A percentile compares a stretch with the other conserved stretches of the same genome.
Conservation (phyloP, 2,888 invertebrate genomes). For the Diachrysia chrysitis region DNA sequence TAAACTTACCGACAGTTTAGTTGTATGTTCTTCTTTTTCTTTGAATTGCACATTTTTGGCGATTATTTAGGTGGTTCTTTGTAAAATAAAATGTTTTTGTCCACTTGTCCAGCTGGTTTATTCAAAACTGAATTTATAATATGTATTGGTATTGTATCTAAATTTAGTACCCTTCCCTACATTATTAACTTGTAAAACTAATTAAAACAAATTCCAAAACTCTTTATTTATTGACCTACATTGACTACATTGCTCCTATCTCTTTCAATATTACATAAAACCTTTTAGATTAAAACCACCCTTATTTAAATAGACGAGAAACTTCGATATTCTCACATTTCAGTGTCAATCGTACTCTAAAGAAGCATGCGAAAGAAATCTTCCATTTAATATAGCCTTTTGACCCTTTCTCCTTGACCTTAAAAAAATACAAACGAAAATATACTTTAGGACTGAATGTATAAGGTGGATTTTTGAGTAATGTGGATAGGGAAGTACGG, state of each 20-base stretch:
- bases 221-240: neutral
- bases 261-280: neutral
- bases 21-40: too few relatives aligned
- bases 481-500: neutral
- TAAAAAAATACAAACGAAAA: neutral
- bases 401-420: constrained; percentile 46
- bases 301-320: neutral
- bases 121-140: too few relatives aligned
- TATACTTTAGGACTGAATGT: neutral
- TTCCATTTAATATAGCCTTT: constrained; percentile 42
- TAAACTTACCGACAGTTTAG: too few relatives aligned
- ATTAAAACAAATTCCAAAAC: too few relatives aligned
- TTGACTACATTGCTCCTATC: neutral
- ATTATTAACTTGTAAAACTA: too few relatives aligned
- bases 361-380: constrained; percentile 15
- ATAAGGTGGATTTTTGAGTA: constrained; percentile 25
- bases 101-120: too few relatives aligned
- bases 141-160: constrained; percentile 8
- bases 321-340: constrained; percentile 15
- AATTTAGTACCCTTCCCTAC: too few relatives aligned
- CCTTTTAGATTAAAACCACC: neutral
- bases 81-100: too few relatives aligned
- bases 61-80: too few relatives aligned
- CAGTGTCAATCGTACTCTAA: constrained; percentile 6
- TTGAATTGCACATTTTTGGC: too few relatives aligned